A percentile compares a stretch with the other conserved stretches of the same genome.
phyloP scores from a whole-genome alignment of 2,888 invertebrate genomes.

The Orchesellides sinensis region DNA sequence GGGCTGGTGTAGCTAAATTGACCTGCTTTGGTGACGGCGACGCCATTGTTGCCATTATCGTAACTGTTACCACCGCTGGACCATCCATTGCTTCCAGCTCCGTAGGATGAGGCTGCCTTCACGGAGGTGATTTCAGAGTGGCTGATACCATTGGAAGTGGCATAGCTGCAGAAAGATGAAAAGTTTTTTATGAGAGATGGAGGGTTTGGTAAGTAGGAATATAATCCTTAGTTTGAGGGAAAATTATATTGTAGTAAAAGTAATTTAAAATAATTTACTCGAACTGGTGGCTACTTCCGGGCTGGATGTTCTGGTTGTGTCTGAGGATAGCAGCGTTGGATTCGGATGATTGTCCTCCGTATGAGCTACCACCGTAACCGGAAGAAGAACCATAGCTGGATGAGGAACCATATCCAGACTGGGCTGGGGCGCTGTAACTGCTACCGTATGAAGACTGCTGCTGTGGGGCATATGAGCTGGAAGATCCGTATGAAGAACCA shows the following conservation, averaged over 20 bases:
- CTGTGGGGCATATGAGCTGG: background rate
- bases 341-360: background rate
- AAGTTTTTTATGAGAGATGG: too few relatives aligned
- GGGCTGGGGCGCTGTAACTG: background rate
- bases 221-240: background rate
- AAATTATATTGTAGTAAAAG: background rate
- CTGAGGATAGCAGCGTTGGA: conserved; percentile 26
- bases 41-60: too few relatives aligned
- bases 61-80: too few relatives aligned
- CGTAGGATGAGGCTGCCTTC: background rate
- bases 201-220: too few relatives aligned
- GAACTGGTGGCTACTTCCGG: conserved; percentile 33
- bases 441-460: background rate
- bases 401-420: background rate
- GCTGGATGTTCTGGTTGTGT: conserved; percentile 45
- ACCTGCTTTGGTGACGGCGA: conserved; percentile 54
- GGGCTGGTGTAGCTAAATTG: conserved; percentile 57
- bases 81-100: conserved; percentile 15
- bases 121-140: conserved; percentile 22
- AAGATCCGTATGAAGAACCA: conserved; percentile 3
- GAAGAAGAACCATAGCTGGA: background rate
- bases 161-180: conserved; percentile 8
- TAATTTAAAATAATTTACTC: conserved; percentile 26
- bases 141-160: conserved; percentile 32
- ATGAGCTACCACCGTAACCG: background rate